These are phyloP conservation scores for Acleris emargana DNA, from an alignment of 2,888 invertebrate species.

Conservation along the genomic window DNA sequence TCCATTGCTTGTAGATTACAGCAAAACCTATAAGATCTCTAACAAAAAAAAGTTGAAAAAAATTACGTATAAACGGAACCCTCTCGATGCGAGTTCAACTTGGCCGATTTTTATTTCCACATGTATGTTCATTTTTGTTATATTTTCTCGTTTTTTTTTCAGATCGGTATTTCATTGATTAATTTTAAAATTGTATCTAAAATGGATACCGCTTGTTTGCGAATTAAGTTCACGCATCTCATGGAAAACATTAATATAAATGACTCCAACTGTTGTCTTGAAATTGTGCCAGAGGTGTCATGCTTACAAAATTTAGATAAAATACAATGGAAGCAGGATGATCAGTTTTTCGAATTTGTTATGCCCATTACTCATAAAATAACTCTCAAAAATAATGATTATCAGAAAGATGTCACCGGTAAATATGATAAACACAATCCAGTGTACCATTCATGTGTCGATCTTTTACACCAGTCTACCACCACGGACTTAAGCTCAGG, in stretches of 20 bases:
- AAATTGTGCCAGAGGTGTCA: constrained; percentile 69
- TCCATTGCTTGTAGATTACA: no score
- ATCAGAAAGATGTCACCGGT: constrained; percentile 24
- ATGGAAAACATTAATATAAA: constrained; percentile 51
- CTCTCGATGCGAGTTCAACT: no score
- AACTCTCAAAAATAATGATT: constrained; percentile 55
- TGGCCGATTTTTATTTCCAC: no score
- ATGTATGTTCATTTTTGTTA: constrained; percentile 35
- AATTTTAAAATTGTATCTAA: constrained; percentile 26
- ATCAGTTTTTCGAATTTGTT: constrained; percentile 59
- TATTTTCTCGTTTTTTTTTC: constrained; percentile 40
- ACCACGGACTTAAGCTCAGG: constrained; percentile 47
- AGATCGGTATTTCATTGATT: constrained; percentile 38
- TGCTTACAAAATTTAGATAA: constrained; percentile 63
- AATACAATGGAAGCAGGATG: constrained; percentile 59
- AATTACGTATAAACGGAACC: no score
- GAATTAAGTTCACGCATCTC: constrained; percentile 65
- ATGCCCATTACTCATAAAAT: constrained; percentile 72
- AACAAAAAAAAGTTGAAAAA: no score
- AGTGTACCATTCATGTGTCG: constrained; percentile 72
- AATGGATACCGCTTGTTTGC: constrained; percentile 63
- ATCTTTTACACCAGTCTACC: constrained; percentile 52
- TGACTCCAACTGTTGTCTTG: constrained; percentile 59
- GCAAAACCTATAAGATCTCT: no score
- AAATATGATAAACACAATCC: constrained; percentile 42